Evolutionary conservation across 2,888 invertebrate species (phyloP), one percentile per base, ranked within the genome.

Genomic region (Pseudococcus jackbeardsleyi): DNA sequence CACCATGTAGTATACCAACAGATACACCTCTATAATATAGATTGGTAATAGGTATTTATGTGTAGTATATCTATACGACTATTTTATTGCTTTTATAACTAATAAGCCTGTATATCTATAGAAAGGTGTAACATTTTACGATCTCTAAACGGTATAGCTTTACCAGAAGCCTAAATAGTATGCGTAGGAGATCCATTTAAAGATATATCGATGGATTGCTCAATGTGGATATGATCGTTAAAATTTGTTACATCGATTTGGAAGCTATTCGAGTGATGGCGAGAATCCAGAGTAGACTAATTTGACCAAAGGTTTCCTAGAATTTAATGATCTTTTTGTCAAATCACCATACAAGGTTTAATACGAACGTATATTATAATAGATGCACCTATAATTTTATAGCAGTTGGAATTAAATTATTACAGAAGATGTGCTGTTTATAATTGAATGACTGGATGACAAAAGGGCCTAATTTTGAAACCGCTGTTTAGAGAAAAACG

Each of bases 91-190:
- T 59, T 59, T 59, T 59, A 59, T 59, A 59, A 59, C 59, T 59
- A 59, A 59, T 59, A 59, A 19, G 19, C n/a, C 9, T 15, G 59
- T 19, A 54, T 54, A 19, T 5, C 17, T 50, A 12, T 17, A 59
- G 1, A 59, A 19, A 59, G n/a, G 59, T 59, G 59, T 59, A 59
- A n/a, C n/a, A 59, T 72, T 72, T 72, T 72, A 72, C 68, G 68
- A 72, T 72, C 68, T 33, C 5, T 72, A 72, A 72, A 72, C 68
- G 68, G 68, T 22, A 72, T n/a, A 22, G 68, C 72, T 39, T 72
- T 7, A 79, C n/a, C 79, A 79, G 79, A 79, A 79, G 79, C 79
- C 79, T 79, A 79, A 79, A 79, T 79, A 79, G 22, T 22, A 79
- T 17, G 79, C 79, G 79, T 42, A 79, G 79, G 79, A 46, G 42